Conservation (phyloP, 2,888 invertebrate genomes). For the Drosophila nigricruria region DNA sequence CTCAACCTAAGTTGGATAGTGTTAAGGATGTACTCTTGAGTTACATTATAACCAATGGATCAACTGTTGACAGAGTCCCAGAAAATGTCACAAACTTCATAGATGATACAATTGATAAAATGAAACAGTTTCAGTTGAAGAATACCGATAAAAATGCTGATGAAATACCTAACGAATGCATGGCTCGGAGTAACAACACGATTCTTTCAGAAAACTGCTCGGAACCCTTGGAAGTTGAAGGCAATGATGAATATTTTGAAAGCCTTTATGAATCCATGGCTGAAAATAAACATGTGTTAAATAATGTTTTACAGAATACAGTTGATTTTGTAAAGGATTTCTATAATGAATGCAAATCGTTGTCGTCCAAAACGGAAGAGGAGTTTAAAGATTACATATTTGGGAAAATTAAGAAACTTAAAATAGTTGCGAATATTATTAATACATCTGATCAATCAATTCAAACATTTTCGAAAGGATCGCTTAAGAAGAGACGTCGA, state of each 20-base stretch:
- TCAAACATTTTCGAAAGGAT: slow-evolving; percentile 54
- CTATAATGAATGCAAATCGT: slow-evolving; percentile 63
- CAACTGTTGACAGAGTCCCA: slow-evolving; percentile 21
- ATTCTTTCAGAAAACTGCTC: slow-evolving; percentile 58
- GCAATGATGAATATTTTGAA: slow-evolving; percentile 63
- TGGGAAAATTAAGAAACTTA: slow-evolving; percentile 59
- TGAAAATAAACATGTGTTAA: slow-evolving; percentile 16
- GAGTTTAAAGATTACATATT: slow-evolving; percentile 63
- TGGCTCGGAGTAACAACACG: neutral
- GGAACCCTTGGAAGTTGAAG: slow-evolving; percentile 66
- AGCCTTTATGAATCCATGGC: slow-evolving; percentile 43
- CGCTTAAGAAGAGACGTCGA: slow-evolving; percentile 56
- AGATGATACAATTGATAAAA: slow-evolving; percentile 52
- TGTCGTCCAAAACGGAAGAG: slow-evolving; percentile 42
- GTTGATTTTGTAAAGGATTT: slow-evolving; percentile 67
- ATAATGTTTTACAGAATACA: slow-evolving; percentile 45
- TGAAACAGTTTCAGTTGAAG: slow-evolving; percentile 41
- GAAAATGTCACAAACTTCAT: slow-evolving; percentile 54
- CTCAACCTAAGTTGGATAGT: slow-evolving; percentile 23
- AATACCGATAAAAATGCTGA: slow-evolving; percentile 13
- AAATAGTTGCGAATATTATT: slow-evolving; percentile 34
- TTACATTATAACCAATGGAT: slow-evolving; percentile 49
- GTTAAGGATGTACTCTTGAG: slow-evolving; percentile 51
- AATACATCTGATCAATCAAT: slow-evolving; percentile 25
- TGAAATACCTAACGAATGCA: neutral